Evolutionary conservation across 2,888 invertebrate genomes (phyloP), one percentile per base, ranked within the genome.

Genomic region (Scrobipalpa costella): DNA sequence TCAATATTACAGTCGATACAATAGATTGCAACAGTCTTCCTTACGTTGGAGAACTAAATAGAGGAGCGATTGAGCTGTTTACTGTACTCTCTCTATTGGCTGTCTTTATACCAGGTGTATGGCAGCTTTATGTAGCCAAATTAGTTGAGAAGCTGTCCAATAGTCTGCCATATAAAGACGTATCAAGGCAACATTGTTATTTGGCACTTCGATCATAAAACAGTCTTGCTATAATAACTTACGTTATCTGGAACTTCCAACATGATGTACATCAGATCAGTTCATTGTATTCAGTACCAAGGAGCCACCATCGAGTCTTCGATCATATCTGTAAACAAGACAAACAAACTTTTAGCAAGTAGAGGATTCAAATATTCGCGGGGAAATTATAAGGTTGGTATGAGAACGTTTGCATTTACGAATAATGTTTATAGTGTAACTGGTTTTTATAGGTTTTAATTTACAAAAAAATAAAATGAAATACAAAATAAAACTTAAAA

Each of bases 201-300:
- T 15, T 44, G 15, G n/a, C 15, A 44, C 44, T 15, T 40, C 11
- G 11, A 40, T 40, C 13, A 40, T 13, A 40, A 40, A 40, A 13
- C 40, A 13, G 11, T 40, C 13, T 13, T 13, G 6, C 0, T 47
- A 47, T 21, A 11, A 50, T 19, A 3, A 81, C 88, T 87, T 69
- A 88, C 88, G 73, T 86, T 87, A 71, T 88, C 88, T 69, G 81
- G 78, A 67, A 86, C 74, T 64, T 88, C 88, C 75, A 88, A 77
- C 85, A 88, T 88, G 66, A 77, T 81, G 67, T 62, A 11, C 27
- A 8, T 34, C 1, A 2, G 50, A 5, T 55, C 33, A 34, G 55
- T 55, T 34, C 55, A 55, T 55, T 5, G n/a, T 33, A 13, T 55
- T 13, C 55, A 33, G 55, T 50, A 21, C 8, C 15, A 50, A 9